Base-by-base conservation (phyloP, 2,888 invertebrate genomes). In the Anagyrus pseudococci region DNA sequence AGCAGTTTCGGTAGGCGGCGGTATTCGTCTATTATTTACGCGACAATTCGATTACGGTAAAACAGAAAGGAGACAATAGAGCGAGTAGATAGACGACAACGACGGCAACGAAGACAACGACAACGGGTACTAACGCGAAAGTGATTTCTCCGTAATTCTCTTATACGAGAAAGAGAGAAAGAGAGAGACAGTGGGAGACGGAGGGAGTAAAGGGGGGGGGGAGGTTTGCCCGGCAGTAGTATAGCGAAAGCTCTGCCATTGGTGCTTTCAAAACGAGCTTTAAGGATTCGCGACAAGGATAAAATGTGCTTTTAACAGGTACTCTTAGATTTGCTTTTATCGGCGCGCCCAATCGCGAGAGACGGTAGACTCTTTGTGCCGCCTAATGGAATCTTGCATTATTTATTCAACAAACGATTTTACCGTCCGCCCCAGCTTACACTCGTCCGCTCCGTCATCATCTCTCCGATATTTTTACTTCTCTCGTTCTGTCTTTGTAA, bases 91-190 rank as follows among this genome's bases (percentile, higher is more conserved):
- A 15, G 15, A 37, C 33, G 37, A n/a, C 7, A 17, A 8, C 13
- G 33, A 37, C 33, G 37, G 20, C 7, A 17, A 8, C 13, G 33
- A 13, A 15, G 22, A 15, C 19, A 8, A 15, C 19, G 22, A 20
- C 17, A 26, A 10, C 4, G n/a, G 10, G 8, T 37, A 15, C 23
- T 46, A 46, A 29, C 46, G 44, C 33, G 10, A 46, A 54, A 54
- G 43, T 44, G 25, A 54, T 54, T 55, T 46, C 46, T 20, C 15
- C 26, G 44, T 44, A 41, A 54, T 54, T 46, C 55, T 55, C 44
- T 55, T 46, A 29, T 33, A 44, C 29, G 54, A 19, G n/a, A n/a
- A n/a, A n/a, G n/a, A n/a, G n/a, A n/a, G n/a, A n/a, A n/a, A n/a
- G n/a, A n/a, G n/a, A n/a, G n/a, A n/a, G n/a, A n/a, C n/a, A n/a